Base-by-base conservation (phyloP, 2,888 invertebrate genomes). In the Troides aeacus region DNA sequence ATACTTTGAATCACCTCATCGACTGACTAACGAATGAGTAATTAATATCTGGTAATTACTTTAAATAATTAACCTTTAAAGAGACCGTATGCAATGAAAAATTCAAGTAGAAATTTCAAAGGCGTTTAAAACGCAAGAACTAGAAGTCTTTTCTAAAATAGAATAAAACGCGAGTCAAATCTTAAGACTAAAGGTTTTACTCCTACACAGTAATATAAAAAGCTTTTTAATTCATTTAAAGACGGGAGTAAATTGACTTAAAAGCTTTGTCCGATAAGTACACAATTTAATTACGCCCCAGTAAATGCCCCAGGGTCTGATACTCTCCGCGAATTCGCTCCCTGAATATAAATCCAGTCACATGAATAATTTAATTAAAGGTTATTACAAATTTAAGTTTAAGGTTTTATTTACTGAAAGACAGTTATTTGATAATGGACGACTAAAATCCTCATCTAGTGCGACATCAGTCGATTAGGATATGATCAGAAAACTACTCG, bases 271-370 rank as follows among this genome's bases (percentile, higher is more conserved):
- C 61, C 39, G 18, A 61, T 39, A n/a, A 61, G 39, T 39, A 61
- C n/a, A 36, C 61, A 39, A 61, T 61, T 61, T 61, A 36, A 61
- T 61, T 61, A 61, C 61, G 39, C n/a, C 21, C n/a, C n/a, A 61
- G 39, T 61, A 61, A 61, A 61, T 61, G 12, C 12, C 24, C 12
- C 39, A 18, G 10, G 30, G 61, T 61, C 39, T 39, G 61, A 8
- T 39, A 39, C 30, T 36, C 60, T 39, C 61, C 36, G 61, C n/a
- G 21, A 61, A 61, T 4, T 61, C 39, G 12, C 61, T n/a, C 10
- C 61, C 6, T 21, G n/a, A 61, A 61, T 58, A 58, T 24, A 23
- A n/a, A 58, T 2, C 23, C 23, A 23, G 57, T 23, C n/a, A 58
- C 57, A 15, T 21, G 24, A 58, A 58, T 58, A 58, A 58, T 58